Conservation (phyloP, 2,888 invertebrate species). For the Galeruca laticollis region DNA sequence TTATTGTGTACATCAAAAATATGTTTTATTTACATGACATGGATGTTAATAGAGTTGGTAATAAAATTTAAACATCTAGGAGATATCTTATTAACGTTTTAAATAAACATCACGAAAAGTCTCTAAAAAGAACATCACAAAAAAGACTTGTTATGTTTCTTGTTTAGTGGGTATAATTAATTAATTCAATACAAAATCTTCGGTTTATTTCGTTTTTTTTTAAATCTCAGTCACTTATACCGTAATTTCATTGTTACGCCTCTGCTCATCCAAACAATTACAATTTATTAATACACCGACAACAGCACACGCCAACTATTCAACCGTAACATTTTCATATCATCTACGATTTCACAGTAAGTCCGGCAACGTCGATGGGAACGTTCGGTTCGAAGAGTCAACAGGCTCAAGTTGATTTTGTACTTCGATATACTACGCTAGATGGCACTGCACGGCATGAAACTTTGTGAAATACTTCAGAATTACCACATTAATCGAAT, state of each 20-base stretch:
- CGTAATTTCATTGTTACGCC: conserved; percentile 15
- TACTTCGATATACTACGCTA: conserved; percentile 23
- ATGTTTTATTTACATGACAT: too few species aligned
- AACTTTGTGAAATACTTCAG: conserved; percentile 16
- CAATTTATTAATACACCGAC: conserved; percentile 18
- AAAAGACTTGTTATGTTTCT: too few species aligned
- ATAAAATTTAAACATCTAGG: too few species aligned
- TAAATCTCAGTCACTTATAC: background rate
- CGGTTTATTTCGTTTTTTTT: background rate
- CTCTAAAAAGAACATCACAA: too few species aligned
- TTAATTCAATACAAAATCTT: too few species aligned
- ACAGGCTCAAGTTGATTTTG: conserved; percentile 38
- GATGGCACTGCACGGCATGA: conserved; percentile 29
- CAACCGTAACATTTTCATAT: background rate
- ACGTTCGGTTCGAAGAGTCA: conserved; percentile 36
- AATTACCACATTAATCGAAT: conserved; percentile 28
- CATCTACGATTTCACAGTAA: background rate
- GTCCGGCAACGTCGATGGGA: conserved; percentile 28
- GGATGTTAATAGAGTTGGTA: too few species aligned
- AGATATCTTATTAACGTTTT: too few species aligned
- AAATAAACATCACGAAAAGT: too few species aligned
- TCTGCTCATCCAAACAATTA: conserved; percentile 12
- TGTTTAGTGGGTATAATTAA: too few species aligned
- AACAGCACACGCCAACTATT: conserved; percentile 3
- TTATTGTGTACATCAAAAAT: too few species aligned